These are phyloP conservation scores for Dromius quadrimaculatus DNA, from an alignment of 2,888 invertebrate species.

Conservation along the genomic window DNA sequence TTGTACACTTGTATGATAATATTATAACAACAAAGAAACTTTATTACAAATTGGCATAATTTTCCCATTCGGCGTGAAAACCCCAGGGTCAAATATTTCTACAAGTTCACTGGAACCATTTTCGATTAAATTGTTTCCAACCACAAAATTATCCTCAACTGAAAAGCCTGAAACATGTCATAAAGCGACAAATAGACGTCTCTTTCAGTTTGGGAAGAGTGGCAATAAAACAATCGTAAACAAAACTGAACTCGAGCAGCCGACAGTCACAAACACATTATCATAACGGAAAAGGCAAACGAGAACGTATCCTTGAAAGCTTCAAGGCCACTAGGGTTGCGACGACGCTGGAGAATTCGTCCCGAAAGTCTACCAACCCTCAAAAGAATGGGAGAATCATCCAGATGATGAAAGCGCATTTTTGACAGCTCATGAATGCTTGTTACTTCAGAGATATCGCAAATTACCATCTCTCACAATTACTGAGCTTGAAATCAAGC, in stretches of 20 bases:
- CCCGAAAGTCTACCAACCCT: too few species aligned
- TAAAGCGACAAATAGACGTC: slow-evolving; percentile 11
- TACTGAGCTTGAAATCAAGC: too few species aligned
- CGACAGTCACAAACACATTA: slow-evolving; percentile 20
- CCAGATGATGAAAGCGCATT: too few species aligned
- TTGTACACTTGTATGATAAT: too few species aligned
- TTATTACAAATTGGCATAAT: slow-evolving; percentile 4
- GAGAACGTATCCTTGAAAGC: slow-evolving; percentile 10
- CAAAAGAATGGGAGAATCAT: too few species aligned
- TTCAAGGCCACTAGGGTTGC: slow-evolving; percentile 10
- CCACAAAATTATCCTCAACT: slow-evolving; percentile 5
- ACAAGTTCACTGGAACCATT: slow-evolving; percentile 21
- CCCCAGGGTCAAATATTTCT: background rate
- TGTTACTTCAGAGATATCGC: too few species aligned
- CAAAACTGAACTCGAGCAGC: slow-evolving; percentile 10
- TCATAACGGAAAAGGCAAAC: background rate
- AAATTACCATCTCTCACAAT: too few species aligned
- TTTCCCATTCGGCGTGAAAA: slow-evolving; percentile 3
- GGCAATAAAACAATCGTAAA: slow-evolving; percentile 24
- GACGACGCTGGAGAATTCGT: background rate
- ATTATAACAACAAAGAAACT: too few species aligned
- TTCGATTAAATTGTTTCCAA: slow-evolving; percentile 10
- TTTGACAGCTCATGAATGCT: too few species aligned
- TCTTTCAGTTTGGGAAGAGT: slow-evolving; percentile 2
- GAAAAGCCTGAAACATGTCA: slow-evolving; percentile 19